Evolutionary conservation across 2,888 invertebrate genomes (phyloP).

Genomic region (Diarsia dahlii): DNA sequence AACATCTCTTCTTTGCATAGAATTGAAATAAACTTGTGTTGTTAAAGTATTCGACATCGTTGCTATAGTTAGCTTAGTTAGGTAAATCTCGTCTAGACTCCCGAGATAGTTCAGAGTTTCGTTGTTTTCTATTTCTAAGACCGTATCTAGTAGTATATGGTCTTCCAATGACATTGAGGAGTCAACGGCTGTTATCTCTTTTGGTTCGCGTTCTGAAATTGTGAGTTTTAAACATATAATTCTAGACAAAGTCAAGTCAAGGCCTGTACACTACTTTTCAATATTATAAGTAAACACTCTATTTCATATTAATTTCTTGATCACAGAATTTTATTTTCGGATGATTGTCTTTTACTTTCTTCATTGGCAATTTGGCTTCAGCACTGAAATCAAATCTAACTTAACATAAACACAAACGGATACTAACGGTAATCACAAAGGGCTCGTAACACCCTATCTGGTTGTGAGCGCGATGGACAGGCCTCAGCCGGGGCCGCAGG

Average conservation of each 20-base stretch:
- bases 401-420: background rate
- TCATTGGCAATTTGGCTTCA: background rate
- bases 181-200: slow-evolving; percentile 70
- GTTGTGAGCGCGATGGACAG: slow-evolving; percentile 74
- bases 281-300: background rate
- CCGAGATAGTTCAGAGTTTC: slow-evolving; percentile 73
- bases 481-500: slow-evolving; percentile 74
- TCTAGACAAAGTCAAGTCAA: background rate
- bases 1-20: slow-evolving; percentile 75
- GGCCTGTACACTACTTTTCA: background rate
- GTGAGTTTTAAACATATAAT: slow-evolving; percentile 39
- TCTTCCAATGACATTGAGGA: slow-evolving; percentile 77
- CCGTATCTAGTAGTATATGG: slow-evolving; percentile 76
- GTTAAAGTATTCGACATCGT: slow-evolving; percentile 72
- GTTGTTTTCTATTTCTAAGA: slow-evolving; percentile 81
- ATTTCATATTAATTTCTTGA: background rate
- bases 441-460: slow-evolving; percentile 66
- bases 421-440: slow-evolving; percentile 84
- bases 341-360: background rate
- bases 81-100: slow-evolving; percentile 80
- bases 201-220: slow-evolving; percentile 77
- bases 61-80: slow-evolving; percentile 80
- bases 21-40: slow-evolving; percentile 67
- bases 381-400: background rate
- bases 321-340: background rate